Evolutionary conservation across 2,797 vertebrate genomes (phyloP), one percentile per base, ranked within the genome.

Genomic region (Betta splendens): DNA sequence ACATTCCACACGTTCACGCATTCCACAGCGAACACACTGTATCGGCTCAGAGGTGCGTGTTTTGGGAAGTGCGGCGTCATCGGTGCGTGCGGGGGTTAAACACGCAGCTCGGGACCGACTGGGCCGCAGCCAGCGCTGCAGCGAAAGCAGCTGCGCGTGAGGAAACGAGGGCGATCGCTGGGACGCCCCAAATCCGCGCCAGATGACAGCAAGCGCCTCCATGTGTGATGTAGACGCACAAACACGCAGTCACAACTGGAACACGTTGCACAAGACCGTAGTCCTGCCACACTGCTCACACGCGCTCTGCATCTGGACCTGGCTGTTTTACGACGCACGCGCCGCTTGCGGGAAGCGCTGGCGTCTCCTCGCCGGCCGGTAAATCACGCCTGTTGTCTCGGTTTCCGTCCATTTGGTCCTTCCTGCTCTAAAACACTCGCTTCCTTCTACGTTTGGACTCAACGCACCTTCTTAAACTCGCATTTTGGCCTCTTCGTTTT

Each of bases 151-250:
- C 0, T 16, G 46, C 31, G 65, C 46, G 33, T 50, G 23, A 64
- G 69, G 58, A 72, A 56, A 76, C 69, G 57, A 52, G 54, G 61
- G 61, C 43, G 58, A 75, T 84, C 64, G 64, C 3, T 48, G 70
- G 51, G 64, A 84, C 83, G 80, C 33, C 31, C 28, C 9, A 67
- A 83, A 88, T 66, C 8, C 3, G 73, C 40, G 53, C 84, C 86
- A 89, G 84, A 88, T 84, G 81, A 72, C 66, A 53, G 26, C 78
- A 85, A 87, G 28, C 60, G 37, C 12, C 51, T 77, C 80, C 79
- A 71, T 40, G 17, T 85, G 81, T 52, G 66, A 74, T 77, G 68
- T 57, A 69, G 5, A 52, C 54, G 65, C 53, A 22, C 68, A 69
- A 50, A 71, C 73, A 44, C 64, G 31, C 36, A 71, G 58, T 46